Percentiles rank a stretch among this genome's conserved stretches.
These are phyloP conservation scores for Trissolcus basalis DNA, from an alignment of 1,140 invertebrate genomes.

Conservation along the genomic window DNA sequence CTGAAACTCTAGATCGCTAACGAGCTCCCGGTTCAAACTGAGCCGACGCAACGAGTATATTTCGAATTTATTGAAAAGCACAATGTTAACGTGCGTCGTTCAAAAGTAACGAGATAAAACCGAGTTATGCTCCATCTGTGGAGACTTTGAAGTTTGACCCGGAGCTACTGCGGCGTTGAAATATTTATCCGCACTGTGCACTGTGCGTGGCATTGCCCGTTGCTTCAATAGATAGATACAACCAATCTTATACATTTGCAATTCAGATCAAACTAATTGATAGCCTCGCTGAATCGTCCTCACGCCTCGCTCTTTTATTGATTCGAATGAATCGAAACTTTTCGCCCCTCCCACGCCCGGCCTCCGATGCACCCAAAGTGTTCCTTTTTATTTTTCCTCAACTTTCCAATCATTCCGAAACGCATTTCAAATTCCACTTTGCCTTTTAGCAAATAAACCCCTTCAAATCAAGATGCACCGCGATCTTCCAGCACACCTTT, in stretches of 20 bases:
- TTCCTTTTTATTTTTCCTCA: neutral
- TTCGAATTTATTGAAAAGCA: constrained; percentile 30
- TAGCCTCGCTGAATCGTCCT: neutral
- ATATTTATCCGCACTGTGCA: neutral
- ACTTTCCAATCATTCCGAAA: neutral
- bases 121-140: constrained; percentile 22
- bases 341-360: too few relatives aligned
- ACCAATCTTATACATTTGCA: neutral
- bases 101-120: constrained; percentile 31
- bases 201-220: too few relatives aligned
- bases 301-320: too few relatives aligned
- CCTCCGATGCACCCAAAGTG: neutral
- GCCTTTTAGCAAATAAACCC: neutral
- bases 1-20: neutral
- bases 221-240: too few relatives aligned
- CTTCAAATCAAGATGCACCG: neutral
- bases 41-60: constrained; percentile 6
- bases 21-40: constrained; percentile 12
- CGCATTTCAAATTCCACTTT: neutral
- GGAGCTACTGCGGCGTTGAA: neutral
- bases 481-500: too few relatives aligned
- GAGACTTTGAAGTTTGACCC: constrained; percentile 56
- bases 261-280: constrained; percentile 3
- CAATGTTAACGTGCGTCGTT: constrained; percentile 37
- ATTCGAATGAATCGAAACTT: too few relatives aligned